Conservation (phyloP, 2,797 vertebrate genomes). For the Xenops minutus region DNA sequence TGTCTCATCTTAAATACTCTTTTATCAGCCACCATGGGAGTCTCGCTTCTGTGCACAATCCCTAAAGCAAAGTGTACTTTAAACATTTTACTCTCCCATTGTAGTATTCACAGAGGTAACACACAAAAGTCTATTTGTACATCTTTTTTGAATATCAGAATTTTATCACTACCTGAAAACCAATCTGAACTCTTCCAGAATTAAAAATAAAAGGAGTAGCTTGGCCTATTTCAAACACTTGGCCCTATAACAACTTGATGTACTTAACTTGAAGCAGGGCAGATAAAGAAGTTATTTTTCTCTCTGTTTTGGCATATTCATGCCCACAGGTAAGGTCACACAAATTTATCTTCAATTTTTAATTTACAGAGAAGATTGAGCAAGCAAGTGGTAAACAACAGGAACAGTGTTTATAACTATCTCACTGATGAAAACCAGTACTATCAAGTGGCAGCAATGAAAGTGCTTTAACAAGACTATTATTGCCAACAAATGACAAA, state of each 20-base stretch:
- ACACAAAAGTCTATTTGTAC: not conserved
- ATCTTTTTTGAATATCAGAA: not conserved
- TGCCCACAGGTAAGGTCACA: not conserved
- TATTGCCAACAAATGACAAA: constrained; percentile 36
- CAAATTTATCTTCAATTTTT: not conserved
- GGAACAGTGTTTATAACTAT: not conserved
- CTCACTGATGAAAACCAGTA: not conserved
- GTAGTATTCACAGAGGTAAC: not conserved
- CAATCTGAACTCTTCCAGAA: not conserved
- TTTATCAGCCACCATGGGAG: not conserved
- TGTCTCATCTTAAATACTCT: not conserved
- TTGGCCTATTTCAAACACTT: not conserved
- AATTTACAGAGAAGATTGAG: not conserved
- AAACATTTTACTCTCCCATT: not conserved
- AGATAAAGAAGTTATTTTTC: not conserved
- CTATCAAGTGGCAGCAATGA: not conserved
- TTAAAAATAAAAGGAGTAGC: not conserved
- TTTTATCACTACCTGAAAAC: not conserved
- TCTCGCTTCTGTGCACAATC: not conserved
- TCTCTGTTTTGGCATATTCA: not conserved
- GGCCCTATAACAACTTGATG: not conserved
- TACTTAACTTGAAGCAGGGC: not conserved
- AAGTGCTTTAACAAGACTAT: constrained; percentile 17
- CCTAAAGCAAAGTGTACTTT: not conserved
- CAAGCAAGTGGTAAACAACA: not conserved